Conservation (phyloP, 2,113 vertebrate species). For the Macroglossus sobrinus region DNA sequence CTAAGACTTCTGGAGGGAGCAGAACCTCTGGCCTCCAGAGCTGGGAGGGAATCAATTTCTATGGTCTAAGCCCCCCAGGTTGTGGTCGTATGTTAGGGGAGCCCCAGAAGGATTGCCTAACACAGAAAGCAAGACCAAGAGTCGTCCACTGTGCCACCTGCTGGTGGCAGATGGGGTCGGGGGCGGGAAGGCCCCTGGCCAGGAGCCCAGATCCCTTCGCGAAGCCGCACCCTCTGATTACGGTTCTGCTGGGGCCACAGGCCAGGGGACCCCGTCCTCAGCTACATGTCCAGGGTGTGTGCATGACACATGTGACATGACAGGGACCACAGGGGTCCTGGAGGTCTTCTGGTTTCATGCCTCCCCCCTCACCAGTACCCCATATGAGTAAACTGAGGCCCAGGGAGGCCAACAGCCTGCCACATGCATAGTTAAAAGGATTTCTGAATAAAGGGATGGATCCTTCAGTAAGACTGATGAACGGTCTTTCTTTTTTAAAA, state of each 20-base stretch:
- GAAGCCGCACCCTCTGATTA: fast-evolving
- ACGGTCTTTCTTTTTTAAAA: not conserved
- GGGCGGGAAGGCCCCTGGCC: too few relatives aligned
- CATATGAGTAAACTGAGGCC: not conserved
- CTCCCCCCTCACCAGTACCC: not conserved
- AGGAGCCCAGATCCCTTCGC: not conserved
- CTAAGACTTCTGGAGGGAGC: not conserved
- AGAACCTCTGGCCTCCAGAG: not conserved
- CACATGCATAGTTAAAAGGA: fast-evolving
- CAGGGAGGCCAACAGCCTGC: too few relatives aligned
- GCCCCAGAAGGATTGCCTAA: not conserved
- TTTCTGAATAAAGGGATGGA: not conserved
- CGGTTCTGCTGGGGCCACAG: fast-evolving
- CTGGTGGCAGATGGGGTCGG: fast-evolving
- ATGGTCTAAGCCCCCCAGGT: not conserved
- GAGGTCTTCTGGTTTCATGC: not conserved
- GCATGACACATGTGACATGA: fast-evolving
- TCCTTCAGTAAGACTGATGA: not conserved
- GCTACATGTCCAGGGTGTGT: fast-evolving
- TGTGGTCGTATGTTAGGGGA: not conserved
- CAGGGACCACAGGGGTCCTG: not conserved
- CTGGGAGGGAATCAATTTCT: not conserved
- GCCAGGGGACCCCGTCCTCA: not conserved
- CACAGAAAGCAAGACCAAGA: not conserved
- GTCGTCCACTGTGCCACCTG: fast-evolving